These are phyloP conservation scores for Sorex fumeus DNA, from an alignment of 2,113 vertebrate species.

Conservation along the genomic window DNA sequence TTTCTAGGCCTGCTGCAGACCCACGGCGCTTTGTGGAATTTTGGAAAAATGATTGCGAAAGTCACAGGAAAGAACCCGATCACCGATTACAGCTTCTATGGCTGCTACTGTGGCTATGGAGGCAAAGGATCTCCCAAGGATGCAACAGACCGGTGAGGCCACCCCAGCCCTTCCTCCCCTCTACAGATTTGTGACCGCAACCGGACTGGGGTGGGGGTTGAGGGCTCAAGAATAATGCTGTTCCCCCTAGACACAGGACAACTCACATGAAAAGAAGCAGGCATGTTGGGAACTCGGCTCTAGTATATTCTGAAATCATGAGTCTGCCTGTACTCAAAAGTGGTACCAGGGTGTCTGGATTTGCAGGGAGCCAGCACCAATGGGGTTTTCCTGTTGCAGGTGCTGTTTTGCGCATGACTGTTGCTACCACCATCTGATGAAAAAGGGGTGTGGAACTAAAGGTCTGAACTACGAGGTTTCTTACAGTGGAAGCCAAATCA, in stretches of 20 bases:
- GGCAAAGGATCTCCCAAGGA: conserved; percentile 81
- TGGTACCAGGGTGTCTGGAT: background rate
- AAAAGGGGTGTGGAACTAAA: rapidly evolving
- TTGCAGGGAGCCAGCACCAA: too few relatives aligned
- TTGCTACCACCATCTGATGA: conserved; percentile 46
- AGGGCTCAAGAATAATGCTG: background rate
- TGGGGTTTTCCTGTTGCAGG: background rate
- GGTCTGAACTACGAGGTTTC: rapidly evolving
- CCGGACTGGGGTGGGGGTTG: too few relatives aligned
- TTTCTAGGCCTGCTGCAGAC: conserved; percentile 65
- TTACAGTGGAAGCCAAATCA: rapidly evolving
- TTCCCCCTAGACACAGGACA: background rate
- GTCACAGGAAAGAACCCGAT: rapidly evolving
- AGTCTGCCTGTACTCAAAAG: background rate
- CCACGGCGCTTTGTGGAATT: background rate
- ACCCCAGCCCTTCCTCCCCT: background rate
- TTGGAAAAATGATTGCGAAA: conserved; percentile 28
- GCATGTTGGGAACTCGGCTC: background rate
- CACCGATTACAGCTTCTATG: conserved; percentile 25
- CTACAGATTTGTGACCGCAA: too few relatives aligned
- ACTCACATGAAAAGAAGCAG: background rate
- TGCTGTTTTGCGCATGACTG: conserved; percentile 80
- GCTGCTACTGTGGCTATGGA: conserved; percentile 77
- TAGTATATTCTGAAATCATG: background rate
- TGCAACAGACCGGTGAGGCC: conserved; percentile 75